A percentile compares a stretch with the other conserved stretches of the same genome.
Evolutionary conservation across 2,797 vertebrate genomes (phyloP).

Genomic region (Mus minutoides): DNA sequence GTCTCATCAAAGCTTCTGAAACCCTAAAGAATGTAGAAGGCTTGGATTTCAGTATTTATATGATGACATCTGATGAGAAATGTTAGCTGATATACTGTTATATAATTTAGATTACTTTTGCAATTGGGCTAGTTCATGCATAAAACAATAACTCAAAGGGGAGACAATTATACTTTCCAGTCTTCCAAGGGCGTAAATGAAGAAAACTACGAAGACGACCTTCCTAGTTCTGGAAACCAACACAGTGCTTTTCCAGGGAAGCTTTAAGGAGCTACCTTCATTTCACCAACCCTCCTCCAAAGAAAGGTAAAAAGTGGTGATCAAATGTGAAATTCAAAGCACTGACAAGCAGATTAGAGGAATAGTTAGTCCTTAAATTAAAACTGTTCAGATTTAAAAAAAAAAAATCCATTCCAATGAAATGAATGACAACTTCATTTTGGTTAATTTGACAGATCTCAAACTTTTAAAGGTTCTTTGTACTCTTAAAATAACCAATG

Average conservation of each 20-base stretch:
- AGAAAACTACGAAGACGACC: not conserved
- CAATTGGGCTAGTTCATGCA: not conserved
- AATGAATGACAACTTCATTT: not conserved
- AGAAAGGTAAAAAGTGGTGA: not conserved
- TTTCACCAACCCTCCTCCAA: not conserved
- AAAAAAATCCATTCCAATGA: not conserved
- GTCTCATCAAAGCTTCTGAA: slow-evolving; percentile 31
- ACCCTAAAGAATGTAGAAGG: not conserved
- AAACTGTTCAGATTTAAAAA: slow-evolving; percentile 7
- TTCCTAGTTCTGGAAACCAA: not conserved
- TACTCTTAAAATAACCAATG: slow-evolving; percentile 52
- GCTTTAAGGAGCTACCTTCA: not conserved
- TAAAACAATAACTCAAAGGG: not conserved
- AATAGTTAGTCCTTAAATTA: slow-evolving; percentile 41
- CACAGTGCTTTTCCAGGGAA: not conserved
- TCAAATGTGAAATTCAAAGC: slow-evolving; percentile 25
- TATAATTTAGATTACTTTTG: not conserved
- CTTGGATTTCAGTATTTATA: not conserved
- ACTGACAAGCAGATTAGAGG: not conserved
- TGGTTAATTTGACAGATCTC: slow-evolving; percentile 9
- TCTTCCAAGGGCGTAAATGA: slow-evolving; percentile 17
- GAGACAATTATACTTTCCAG: not conserved
- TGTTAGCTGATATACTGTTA: not conserved
- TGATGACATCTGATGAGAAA: not conserved
- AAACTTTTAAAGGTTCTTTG: not conserved